Conservation (phyloP, 2,113 vertebrate species). For the Onychostoma macrolepis region DNA sequence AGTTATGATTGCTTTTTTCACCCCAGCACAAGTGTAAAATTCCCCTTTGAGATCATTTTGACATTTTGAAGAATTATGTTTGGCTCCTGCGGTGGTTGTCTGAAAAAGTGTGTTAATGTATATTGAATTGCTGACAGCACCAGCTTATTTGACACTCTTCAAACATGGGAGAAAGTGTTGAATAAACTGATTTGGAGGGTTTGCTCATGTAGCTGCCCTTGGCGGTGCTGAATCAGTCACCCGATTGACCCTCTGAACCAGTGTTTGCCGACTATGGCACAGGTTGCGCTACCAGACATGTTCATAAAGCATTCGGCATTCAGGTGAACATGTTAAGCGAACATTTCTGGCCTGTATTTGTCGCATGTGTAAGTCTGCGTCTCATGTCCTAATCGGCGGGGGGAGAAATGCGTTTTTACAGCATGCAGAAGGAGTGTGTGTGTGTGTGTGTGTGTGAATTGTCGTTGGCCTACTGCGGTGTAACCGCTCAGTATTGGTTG, state of each 20-base stretch:
- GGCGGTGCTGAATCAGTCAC: conserved; percentile 11
- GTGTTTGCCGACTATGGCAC: too few species aligned
- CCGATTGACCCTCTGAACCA: background rate
- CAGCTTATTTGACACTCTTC: conserved; percentile 42
- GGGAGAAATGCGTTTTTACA: conserved; percentile 45
- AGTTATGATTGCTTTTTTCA: conserved; percentile 30
- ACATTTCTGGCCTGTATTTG: background rate
- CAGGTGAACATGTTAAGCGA: background rate
- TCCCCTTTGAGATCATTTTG: conserved; percentile 47
- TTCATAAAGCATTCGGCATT: background rate
- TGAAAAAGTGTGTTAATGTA: conserved; percentile 47
- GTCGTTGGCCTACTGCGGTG: conserved; percentile 27
- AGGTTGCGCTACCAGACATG: background rate
- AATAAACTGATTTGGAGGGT: conserved; percentile 64
- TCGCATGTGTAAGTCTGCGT: conserved; percentile 23
- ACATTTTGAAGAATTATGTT: conserved; percentile 64
- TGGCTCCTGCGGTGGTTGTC: conserved; percentile 3
- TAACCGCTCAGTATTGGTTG: conserved; percentile 36
- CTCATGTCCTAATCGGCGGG: conserved; percentile 21
- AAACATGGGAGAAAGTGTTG: conserved; percentile 49
- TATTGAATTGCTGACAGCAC: conserved; percentile 54
- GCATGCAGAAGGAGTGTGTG: conserved; percentile 18
- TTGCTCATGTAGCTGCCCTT: conserved; percentile 31
- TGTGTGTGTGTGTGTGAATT: background rate
- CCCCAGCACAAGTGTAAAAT: background rate